Conservation (phyloP, 2,797 vertebrate species). For the Myotis pilosus region DNA sequence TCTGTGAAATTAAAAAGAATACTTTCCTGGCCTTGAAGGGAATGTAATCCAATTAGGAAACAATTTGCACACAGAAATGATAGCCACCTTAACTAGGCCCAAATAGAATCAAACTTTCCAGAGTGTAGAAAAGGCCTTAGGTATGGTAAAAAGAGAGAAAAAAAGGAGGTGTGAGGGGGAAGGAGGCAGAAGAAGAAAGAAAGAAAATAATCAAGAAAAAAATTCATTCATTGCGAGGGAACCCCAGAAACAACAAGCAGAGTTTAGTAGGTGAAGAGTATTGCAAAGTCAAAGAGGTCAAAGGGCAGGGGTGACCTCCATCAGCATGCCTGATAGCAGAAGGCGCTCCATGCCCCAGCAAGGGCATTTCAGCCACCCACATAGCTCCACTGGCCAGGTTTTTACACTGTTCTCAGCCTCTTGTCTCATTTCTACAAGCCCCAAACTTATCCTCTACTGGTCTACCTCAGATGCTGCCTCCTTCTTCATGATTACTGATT, state of each 20-base stretch:
- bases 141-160: background rate
- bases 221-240: background rate
- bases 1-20: slow-evolving; percentile 4
- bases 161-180: background rate
- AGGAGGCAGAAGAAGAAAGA: background rate
- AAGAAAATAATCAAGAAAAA: background rate
- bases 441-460: background rate
- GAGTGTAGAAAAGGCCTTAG: background rate
- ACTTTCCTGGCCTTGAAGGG: background rate
- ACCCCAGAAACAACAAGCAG: background rate
- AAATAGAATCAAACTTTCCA: background rate
- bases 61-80: background rate
- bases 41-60: background rate
- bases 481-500: background rate
- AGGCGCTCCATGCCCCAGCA: background rate
- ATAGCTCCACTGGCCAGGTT: background rate
- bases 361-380: accelerated
- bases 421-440: background rate
- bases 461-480: background rate
- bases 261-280: background rate
- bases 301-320: too few species aligned
- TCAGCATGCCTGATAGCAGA: background rate
- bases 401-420: background rate
- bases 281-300: background rate
- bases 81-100: background rate